Conservation (phyloP, 2,113 vertebrate species). For the human (Homo sapiens) region GRCh38 chr3:188056001-188056500, state of each 20-base stretch:
- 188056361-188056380: constrained; percentile 7
- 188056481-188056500: background rate
- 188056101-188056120: background rate
- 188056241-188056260: background rate
- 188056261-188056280: background rate
- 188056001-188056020: no score
- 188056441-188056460: constrained; percentile 27
- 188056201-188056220: background rate
- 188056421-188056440: constrained; percentile 1
- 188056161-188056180: background rate
- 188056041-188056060: background rate
- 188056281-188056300: background rate
- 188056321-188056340: background rate
- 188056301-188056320: background rate
- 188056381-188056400: background rate
- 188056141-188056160: background rate
- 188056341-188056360: background rate
- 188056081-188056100: background rate
- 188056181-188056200: background rate
- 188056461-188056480: background rate
- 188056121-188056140: background rate
- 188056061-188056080: background rate
- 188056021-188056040: background rate
- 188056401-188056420: background rate
- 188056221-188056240: background rate